Percentiles rank a stretch among this genome's conserved stretches.
These are phyloP conservation scores for Whitmania pigra DNA, from an alignment of 1,140 invertebrate genomes.

Conservation along the genomic window DNA sequence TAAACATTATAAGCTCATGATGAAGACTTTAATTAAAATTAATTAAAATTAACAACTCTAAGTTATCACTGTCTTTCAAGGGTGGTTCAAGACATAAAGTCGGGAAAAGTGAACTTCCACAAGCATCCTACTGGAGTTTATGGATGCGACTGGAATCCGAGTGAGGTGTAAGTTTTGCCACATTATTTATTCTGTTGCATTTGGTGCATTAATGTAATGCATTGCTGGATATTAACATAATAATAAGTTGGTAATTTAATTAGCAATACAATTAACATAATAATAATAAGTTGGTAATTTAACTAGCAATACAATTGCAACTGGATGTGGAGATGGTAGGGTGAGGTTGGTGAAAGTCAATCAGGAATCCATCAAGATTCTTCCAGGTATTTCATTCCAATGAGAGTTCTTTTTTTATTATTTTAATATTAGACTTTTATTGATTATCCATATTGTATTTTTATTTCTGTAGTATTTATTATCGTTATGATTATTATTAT, in stretches of 20 bases:
- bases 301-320: conserved; percentile 43
- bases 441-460: too few species aligned
- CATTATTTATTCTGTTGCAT: too few species aligned
- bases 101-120: conserved; percentile 40
- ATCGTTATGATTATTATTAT: too few species aligned
- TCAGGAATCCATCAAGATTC: conserved; percentile 28
- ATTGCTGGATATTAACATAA: too few species aligned
- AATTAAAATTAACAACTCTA: too few species aligned
- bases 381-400: conserved; percentile 25
- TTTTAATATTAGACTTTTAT: neutral
- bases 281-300: neutral
- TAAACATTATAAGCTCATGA: too few species aligned
- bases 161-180: conserved; percentile 28
- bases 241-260: conserved; percentile 17
- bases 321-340: conserved; percentile 44
- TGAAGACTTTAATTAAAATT: too few species aligned
- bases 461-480: too few species aligned
- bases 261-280: conserved; percentile 41
- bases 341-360: conserved; percentile 39
- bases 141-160: conserved; percentile 45
- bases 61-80: too few species aligned
- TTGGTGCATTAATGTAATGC: too few species aligned
- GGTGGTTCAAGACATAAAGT: too few species aligned
- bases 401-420: conserved; percentile 14
- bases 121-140: conserved; percentile 43